Conservation (phyloP, 1,140 invertebrate genomes). For the Drosophila lini region DNA sequence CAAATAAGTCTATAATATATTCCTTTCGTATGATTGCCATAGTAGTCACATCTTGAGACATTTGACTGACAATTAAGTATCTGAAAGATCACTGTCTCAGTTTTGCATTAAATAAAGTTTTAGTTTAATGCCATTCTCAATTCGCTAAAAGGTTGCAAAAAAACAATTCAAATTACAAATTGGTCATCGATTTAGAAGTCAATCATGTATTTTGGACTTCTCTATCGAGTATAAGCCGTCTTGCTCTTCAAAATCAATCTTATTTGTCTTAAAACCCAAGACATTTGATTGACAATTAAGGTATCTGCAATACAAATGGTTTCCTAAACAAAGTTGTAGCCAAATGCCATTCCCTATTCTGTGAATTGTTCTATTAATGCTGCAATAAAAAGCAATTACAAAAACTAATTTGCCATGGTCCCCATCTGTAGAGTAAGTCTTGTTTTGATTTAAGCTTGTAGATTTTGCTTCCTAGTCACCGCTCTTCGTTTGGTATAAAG, state of each 20-base stretch:
- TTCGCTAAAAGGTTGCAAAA: not conserved
- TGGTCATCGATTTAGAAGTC: not conserved
- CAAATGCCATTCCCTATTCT: not conserved
- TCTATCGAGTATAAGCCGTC: no score
- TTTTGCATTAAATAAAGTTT: not conserved
- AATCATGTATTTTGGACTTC: not conserved
- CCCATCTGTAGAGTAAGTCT: not conserved
- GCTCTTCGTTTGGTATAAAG: not conserved
- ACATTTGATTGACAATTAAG: not conserved
- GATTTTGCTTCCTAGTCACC: conserved; percentile 2
- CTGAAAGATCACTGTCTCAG: conserved; percentile 27
- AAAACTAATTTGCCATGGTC: conserved; percentile 5
- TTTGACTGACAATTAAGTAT: conserved; percentile 8
- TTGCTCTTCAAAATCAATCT: not conserved
- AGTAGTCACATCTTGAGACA: not conserved
- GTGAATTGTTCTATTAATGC: conserved; percentile 1
- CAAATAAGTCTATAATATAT: not conserved
- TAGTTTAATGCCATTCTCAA: not conserved
- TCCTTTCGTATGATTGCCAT: not conserved
- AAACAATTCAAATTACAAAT: not conserved
- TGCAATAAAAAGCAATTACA: conserved; percentile 9
- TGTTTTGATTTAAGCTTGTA: not conserved
- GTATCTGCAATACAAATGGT: not conserved
- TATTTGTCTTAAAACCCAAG: not conserved
- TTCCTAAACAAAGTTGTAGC: not conserved